Conservation (phyloP, 2,888 invertebrate genomes). For the Clusia tigrina region DNA sequence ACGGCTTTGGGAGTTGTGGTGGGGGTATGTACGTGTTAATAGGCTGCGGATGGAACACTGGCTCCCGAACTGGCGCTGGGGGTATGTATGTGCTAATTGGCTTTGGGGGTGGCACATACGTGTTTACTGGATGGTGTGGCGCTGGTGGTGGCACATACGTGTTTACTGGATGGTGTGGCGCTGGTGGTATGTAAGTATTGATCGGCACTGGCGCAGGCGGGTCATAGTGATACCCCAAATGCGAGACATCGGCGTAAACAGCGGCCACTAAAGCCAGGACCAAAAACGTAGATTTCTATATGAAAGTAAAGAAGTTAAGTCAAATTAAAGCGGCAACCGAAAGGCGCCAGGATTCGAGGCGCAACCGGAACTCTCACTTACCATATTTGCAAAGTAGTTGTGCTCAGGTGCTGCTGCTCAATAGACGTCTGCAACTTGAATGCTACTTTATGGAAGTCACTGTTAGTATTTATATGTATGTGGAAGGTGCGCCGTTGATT, state of each 20-base stretch:
- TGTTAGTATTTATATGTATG: background rate
- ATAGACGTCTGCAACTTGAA: background rate
- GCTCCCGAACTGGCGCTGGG: conserved; percentile 8
- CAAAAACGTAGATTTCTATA: conserved; percentile 28
- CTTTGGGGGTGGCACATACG: background rate
- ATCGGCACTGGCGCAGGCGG: conserved; percentile 12
- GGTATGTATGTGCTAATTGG: no score
- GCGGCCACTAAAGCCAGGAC: conserved; percentile 17
- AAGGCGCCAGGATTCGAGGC: background rate
- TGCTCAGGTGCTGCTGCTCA: background rate
- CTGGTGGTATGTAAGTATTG: conserved; percentile 20
- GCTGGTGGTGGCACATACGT: background rate
- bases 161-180: background rate
- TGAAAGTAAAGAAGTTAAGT: background rate
- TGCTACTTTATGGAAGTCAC: background rate
- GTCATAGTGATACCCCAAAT: conserved; percentile 34
- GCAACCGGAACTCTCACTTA: no score
- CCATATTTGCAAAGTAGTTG: background rate
- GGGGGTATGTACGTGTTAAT: no score
- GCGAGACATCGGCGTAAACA: conserved; percentile 30
- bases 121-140: background rate
- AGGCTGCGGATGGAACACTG: background rate
- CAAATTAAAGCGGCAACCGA: background rate
- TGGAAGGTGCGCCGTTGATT: no score
- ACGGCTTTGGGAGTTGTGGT: background rate